Evolutionary conservation across 2,113 vertebrate species (phyloP).

Genomic region (Toxotes jaculatrix): DNA sequence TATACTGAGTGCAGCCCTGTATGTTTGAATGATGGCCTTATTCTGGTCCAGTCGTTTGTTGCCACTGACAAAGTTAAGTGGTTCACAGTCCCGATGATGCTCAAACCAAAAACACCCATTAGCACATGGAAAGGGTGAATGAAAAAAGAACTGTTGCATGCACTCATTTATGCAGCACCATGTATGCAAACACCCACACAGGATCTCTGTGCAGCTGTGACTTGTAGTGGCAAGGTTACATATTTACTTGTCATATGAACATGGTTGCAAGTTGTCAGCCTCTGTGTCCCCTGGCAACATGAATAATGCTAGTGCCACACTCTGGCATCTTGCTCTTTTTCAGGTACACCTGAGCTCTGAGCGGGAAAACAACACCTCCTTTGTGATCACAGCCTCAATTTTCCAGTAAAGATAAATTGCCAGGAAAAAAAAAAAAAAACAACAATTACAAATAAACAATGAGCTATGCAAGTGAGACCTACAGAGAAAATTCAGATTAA

Average conservation of each 20-base stretch:
- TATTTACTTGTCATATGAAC: neutral
- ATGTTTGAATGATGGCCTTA: neutral
- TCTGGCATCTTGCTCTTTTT: neutral
- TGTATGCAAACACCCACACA: neutral
- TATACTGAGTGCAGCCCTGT: too few relatives aligned
- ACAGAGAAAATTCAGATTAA: neutral
- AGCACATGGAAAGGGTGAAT: neutral
- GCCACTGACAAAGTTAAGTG: too few relatives aligned
- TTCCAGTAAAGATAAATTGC: slow-evolving; percentile 12
- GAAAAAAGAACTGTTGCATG: neutral
- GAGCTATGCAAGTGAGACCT: slow-evolving; percentile 11
- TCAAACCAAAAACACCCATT: too few relatives aligned
- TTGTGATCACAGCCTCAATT: slow-evolving; percentile 46
- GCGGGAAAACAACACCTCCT: neutral
- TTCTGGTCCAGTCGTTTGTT: neutral
- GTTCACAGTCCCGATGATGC: too few relatives aligned
- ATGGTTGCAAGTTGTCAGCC: neutral
- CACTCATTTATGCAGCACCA: neutral
- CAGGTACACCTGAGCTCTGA: neutral
- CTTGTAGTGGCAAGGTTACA: neutral
- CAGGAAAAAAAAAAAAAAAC: neutral
- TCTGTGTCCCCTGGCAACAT: neutral
- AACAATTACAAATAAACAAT: slow-evolving; percentile 6
- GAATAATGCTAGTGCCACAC: neutral
- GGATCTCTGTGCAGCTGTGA: neutral